Percentiles rank a stretch among this genome's conserved stretches.
Evolutionary conservation across 2,888 invertebrate species (phyloP).

Genomic region (Ophion obscuratus): DNA sequence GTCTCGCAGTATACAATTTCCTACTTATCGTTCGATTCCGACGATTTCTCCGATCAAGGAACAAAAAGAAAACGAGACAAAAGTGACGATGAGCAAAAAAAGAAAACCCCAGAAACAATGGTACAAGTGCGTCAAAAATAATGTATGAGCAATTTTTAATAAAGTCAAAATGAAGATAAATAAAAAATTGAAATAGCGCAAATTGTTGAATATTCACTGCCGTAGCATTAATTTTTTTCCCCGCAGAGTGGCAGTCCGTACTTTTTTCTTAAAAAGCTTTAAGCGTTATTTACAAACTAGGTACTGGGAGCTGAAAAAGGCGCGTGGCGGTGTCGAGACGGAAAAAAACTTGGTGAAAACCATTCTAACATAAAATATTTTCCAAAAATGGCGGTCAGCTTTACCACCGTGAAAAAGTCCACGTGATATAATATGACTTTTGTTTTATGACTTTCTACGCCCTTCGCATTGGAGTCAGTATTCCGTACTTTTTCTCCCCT

Average conservation of each 20-base stretch:
- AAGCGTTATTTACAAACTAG: too few species aligned
- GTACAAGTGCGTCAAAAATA: too few species aligned
- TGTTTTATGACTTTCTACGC: conserved; percentile 40
- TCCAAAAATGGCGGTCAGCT: not conserved
- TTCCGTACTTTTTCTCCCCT: conserved; percentile 54
- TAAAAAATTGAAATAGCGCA: not conserved
- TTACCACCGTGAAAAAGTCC: conserved; percentile 26
- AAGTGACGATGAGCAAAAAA: not conserved
- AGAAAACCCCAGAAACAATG: not conserved
- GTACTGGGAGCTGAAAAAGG: not conserved
- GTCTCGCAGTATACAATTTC: conserved; percentile 38
- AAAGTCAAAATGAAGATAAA: not conserved
- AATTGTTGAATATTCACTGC: too few species aligned
- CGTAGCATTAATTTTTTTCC: too few species aligned
- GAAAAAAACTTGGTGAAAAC: not conserved
- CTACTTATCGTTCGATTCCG: conserved; percentile 4
- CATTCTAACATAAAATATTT: not conserved
- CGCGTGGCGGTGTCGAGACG: not conserved
- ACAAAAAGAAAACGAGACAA: not conserved
- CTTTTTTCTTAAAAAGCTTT: too few species aligned
- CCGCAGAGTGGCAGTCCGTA: too few species aligned
- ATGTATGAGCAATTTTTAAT: too few species aligned
- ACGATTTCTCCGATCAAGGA: not conserved
- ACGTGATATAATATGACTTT: conserved; percentile 27
- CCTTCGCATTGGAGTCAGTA: conserved; percentile 31